phyloP scores from a whole-genome alignment of 2,113 vertebrate genomes.

The Coryphaenoides rupestris region DNA sequence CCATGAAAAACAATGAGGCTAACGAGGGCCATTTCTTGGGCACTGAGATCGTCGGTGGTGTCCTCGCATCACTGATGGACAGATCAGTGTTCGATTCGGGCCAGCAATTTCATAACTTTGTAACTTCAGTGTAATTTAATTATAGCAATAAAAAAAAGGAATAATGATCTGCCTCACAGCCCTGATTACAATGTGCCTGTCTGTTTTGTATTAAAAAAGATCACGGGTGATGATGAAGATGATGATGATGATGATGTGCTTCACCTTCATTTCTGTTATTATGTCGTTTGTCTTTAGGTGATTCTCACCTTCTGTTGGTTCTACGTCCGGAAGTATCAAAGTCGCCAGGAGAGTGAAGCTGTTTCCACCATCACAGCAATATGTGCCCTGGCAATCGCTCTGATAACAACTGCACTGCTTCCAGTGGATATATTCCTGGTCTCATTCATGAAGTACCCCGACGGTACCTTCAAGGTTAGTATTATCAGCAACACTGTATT shows the following conservation, averaged over 20 bases:
- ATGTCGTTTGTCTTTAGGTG: constrained; percentile 64
- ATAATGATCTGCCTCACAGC: neutral
- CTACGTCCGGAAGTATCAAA: constrained; percentile 96
- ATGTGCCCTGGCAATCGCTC: constrained; percentile 88
- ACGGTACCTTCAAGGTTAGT: constrained; percentile 96
- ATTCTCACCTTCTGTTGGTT: constrained; percentile 95
- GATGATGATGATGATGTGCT: too few species aligned
- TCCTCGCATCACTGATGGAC: too few species aligned
- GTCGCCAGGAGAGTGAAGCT: constrained; percentile 93
- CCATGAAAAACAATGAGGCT: too few species aligned
- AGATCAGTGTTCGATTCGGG: too few species aligned
- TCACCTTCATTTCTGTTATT: neutral
- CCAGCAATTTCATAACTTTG: too few species aligned
- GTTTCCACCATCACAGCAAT: constrained; percentile 95
- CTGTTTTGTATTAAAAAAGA: too few species aligned
- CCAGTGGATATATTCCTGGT: constrained; percentile 98
- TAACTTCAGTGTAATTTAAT: too few species aligned
- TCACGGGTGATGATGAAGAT: too few species aligned
- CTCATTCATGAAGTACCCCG: constrained; percentile 94
- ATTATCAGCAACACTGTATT: too few species aligned
- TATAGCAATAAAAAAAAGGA: too few species aligned
- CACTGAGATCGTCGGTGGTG: too few species aligned
- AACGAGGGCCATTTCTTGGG: too few species aligned
- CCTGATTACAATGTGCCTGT: neutral
- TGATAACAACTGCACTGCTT: constrained; percentile 93